phyloP scores from a whole-genome alignment of 1,140 invertebrate genomes.

The Drosophila orena region DNA sequence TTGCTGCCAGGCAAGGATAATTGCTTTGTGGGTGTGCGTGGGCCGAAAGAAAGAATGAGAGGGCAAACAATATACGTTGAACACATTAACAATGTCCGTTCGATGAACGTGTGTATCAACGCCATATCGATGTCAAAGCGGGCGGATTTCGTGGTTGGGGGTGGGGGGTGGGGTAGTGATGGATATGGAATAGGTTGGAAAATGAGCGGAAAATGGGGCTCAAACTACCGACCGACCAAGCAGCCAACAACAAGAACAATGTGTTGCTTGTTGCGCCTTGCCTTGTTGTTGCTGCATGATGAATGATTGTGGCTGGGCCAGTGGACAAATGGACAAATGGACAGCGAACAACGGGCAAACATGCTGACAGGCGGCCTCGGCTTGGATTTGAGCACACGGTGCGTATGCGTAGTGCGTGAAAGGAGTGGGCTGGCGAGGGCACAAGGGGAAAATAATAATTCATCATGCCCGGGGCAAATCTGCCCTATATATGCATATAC shows the following conservation, averaged over 20 bases:
- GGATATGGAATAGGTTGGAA: conserved; percentile 22
- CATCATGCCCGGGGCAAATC: conserved; percentile 66
- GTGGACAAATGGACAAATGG: conserved; percentile 26
- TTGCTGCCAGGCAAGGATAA: conserved; percentile 49
- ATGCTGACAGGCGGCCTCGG: conserved; percentile 65
- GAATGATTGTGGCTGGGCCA: conserved; percentile 71
- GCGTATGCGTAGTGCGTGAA: conserved; percentile 70
- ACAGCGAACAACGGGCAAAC: conserved; percentile 50
- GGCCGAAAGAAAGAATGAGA: background rate
- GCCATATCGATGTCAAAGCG: conserved; percentile 68
- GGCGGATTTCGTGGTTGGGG: conserved; percentile 4
- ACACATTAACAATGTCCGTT: conserved; percentile 64
- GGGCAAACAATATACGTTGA: conserved; percentile 36
- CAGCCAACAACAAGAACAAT: conserved; percentile 30
- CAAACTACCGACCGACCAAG: conserved; percentile 24
- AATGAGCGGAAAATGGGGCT: conserved; percentile 63
- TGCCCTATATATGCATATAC: conserved; percentile 25
- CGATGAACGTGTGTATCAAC: conserved; percentile 65
- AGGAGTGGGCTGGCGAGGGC: background rate
- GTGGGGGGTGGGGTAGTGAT: background rate
- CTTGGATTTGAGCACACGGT: conserved; percentile 39
- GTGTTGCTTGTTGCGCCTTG: conserved; percentile 49
- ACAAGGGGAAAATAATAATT: conserved; percentile 61
- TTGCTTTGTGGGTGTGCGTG: conserved; percentile 33
- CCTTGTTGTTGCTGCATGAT: conserved; percentile 57